Conservation (phyloP, 1,140 invertebrate species). For the Brachionus manjavacas region DNA sequence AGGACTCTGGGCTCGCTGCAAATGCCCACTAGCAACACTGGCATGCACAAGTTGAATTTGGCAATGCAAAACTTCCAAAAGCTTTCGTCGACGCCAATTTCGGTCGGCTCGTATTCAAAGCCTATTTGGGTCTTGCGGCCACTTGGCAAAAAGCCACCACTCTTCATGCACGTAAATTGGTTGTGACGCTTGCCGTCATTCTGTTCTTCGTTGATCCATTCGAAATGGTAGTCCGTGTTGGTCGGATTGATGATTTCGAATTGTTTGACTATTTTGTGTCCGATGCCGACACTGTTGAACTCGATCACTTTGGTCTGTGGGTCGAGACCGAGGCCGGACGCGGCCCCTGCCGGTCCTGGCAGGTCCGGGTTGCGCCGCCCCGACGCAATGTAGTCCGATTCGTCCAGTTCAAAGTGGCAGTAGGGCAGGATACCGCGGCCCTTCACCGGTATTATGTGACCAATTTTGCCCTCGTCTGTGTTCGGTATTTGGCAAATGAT, state of each 20-base stretch:
- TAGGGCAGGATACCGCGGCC: slow-evolving; percentile 55
- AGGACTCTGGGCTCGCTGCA: slow-evolving; percentile 53
- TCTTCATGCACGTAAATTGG: not conserved
- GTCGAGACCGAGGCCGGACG: slow-evolving; percentile 54
- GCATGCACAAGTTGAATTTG: slow-evolving; percentile 52
- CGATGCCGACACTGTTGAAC: slow-evolving; percentile 53
- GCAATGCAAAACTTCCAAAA: slow-evolving; percentile 57
- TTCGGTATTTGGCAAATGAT: slow-evolving; percentile 48
- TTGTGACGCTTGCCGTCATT: slow-evolving; percentile 53
- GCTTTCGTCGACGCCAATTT: slow-evolving; percentile 52
- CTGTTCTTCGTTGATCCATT: slow-evolving; percentile 52
- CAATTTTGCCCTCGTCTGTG: slow-evolving; percentile 37
- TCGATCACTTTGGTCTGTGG: slow-evolving; percentile 56
- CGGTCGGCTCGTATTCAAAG: slow-evolving; percentile 53
- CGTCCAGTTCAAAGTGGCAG: slow-evolving; percentile 58
- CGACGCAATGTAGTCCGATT: slow-evolving; percentile 55
- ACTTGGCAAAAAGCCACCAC: not conserved
- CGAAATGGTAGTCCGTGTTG: slow-evolving; percentile 51
- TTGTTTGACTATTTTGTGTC: slow-evolving; percentile 46
- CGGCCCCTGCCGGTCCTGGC: slow-evolving; percentile 51
- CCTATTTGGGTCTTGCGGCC: slow-evolving; percentile 47
- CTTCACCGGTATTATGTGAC: slow-evolving; percentile 51
- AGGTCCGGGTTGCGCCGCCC: slow-evolving; percentile 54
- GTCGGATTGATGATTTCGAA: slow-evolving; percentile 57
- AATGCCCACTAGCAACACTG: slow-evolving; percentile 56